These are phyloP conservation scores for Ricordea florida DNA, from an alignment of 92 coral and sea anemone genomes.

Conservation along the genomic window DNA sequence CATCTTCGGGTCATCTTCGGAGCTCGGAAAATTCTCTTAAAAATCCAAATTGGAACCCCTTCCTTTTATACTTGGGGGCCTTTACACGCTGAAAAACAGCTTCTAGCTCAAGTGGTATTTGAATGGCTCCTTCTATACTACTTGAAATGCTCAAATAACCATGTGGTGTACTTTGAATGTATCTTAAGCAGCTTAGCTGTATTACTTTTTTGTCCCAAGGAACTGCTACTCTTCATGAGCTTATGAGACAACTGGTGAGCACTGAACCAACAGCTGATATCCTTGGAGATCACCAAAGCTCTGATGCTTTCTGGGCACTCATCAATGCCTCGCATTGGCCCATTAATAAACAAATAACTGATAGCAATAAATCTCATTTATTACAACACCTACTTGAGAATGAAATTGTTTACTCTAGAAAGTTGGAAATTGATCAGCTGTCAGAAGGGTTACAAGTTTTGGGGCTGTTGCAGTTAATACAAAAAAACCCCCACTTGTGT, in stretches of 20 bases:
- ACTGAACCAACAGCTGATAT: constrained; percentile 3
- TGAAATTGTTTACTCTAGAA: constrained; percentile 53
- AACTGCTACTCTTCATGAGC: constrained; percentile 27
- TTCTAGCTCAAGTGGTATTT: too few relatives aligned
- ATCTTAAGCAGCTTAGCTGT: constrained; percentile 9
- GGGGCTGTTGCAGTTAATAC: constrained; percentile 40
- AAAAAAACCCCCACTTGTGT: constrained; percentile 19
- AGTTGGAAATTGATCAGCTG: constrained; percentile 56
- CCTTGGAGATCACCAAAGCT: constrained; percentile 25
- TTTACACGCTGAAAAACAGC: too few relatives aligned
- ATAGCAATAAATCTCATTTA: constrained; percentile 35
- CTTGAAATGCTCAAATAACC: too few relatives aligned
- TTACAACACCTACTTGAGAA: constrained; percentile 53
- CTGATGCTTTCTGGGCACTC: constrained; percentile 49
- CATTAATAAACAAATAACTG: constrained; percentile 26
- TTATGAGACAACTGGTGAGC: constrained; percentile 18
- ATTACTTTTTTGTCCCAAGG: constrained; percentile 7
- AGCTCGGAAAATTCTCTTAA: too few relatives aligned
- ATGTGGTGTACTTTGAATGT: not conserved
- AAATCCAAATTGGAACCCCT: too few relatives aligned
- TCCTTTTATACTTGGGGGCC: too few relatives aligned
- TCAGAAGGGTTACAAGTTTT: constrained; percentile 44
- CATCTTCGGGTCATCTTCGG: too few relatives aligned
- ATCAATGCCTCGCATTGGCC: constrained; percentile 60
- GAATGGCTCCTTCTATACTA: too few relatives aligned